These are phyloP conservation scores for Adelosebastes latens DNA, from an alignment of 2,797 vertebrate species.

Conservation along the genomic window DNA sequence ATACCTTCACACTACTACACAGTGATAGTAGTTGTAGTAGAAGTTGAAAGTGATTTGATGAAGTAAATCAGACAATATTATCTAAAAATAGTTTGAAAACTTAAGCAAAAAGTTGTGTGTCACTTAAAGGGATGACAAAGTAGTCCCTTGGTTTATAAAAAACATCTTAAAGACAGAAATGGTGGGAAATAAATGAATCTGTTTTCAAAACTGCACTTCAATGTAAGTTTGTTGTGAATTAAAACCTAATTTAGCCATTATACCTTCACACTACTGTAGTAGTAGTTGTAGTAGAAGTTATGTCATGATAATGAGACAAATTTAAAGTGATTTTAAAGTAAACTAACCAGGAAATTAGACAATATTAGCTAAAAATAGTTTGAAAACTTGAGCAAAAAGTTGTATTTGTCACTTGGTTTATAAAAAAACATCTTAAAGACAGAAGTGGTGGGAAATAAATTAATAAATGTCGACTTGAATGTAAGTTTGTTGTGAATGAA, in stretches of 20 bases:
- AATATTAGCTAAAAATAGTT: neutral
- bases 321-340: neutral
- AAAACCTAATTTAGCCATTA: neutral
- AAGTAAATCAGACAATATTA: too few relatives aligned
- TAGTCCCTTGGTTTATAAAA: too few relatives aligned
- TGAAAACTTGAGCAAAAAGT: neutral
- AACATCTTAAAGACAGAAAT: too few relatives aligned
- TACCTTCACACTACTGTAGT: neutral
- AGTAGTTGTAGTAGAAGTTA: neutral
- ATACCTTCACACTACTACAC: too few relatives aligned
- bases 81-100: too few relatives aligned
- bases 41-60: too few relatives aligned
- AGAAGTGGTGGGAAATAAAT: neutral
- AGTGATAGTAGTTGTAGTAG: too few relatives aligned
- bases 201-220: too few relatives aligned
- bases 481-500: too few relatives aligned
- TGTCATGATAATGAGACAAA: neutral
- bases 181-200: too few relatives aligned
- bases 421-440: neutral
- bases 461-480: neutral
- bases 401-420: neutral
- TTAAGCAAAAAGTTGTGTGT: too few relatives aligned
- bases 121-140: too few relatives aligned
- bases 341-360: neutral
- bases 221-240: conserved; percentile 59